These are phyloP conservation scores for Aspiorhynchus laticeps DNA, from an alignment of 2,113 vertebrate genomes.

Conservation along the genomic window DNA sequence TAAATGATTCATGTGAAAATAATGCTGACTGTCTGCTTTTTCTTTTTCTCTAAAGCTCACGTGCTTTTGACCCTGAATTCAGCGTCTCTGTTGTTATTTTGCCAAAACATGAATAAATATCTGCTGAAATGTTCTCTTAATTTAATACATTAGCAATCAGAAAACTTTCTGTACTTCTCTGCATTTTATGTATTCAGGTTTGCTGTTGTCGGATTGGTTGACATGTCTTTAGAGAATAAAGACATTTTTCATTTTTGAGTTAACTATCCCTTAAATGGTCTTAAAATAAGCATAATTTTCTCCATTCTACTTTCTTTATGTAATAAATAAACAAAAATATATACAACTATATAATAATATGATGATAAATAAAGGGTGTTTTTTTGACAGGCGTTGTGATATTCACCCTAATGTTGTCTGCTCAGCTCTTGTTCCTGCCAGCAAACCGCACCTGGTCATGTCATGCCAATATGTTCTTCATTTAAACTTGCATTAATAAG, in stretches of 20 bases:
- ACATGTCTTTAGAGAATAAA: not conserved
- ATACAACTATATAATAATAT: too few species aligned
- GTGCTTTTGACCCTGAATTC: not conserved
- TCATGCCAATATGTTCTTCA: conserved; percentile 21
- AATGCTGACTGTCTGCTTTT: conserved; percentile 14
- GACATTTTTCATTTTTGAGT: too few species aligned
- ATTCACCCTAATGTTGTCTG: not conserved
- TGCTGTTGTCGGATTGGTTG: not conserved
- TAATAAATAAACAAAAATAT: too few species aligned
- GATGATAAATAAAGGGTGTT: too few species aligned
- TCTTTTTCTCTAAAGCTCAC: not conserved
- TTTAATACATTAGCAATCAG: not conserved
- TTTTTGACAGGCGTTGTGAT: not conserved
- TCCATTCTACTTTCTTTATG: too few species aligned
- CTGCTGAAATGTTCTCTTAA: not conserved
- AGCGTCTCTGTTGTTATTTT: not conserved
- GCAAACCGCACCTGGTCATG: not conserved
- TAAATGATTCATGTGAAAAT: conserved; percentile 28
- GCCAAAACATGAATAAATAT: not conserved
- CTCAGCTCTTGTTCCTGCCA: conserved; percentile 15
- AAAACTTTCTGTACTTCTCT: not conserved
- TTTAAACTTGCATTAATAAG: conserved; percentile 26
- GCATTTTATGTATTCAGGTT: not conserved
- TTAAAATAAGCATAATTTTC: too few species aligned
- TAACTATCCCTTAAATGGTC: too few species aligned